Base-by-base conservation (phyloP, 2,797 vertebrate species). In the Sebastes vulpes region DNA sequence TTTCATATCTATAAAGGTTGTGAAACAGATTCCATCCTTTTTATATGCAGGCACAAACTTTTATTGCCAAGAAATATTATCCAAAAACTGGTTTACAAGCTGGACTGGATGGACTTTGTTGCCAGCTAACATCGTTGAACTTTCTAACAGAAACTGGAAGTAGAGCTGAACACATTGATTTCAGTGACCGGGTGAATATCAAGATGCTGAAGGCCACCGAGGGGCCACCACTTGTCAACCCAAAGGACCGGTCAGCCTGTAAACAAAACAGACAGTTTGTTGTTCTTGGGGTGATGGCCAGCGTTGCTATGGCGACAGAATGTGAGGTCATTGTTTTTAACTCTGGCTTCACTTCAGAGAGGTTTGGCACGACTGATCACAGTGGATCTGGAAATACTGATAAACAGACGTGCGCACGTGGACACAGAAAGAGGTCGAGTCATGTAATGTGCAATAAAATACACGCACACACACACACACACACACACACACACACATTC, bases 191-290 rank as follows among this genome's bases (percentile, higher is more conserved):
- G 71, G 71, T 20, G 72, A 82, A 87, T 77, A n/a, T 79, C 58
- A 77, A 81, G 56, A 79, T 57, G 64, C 75, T 87, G 18, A 71
- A 68, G 80, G 70, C 12, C 38, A 3, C 75, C 4, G 5, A 75
- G 78, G 56, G 79, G 64, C 61, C 82, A 56, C 61, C 83, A 80
- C 72, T 52, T 84, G 63, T 86, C 78, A 68, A 23, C 18, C 11
- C 60, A 68, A 66, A 67, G 64, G 52, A 60, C 31, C 21, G 1
- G 48, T 77, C 68, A 70, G 50, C 53, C 78, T 63, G 85, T 82
- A 89, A 87, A 92, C 91, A 90, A 75, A 81, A 83, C 81, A 71
- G 20, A 25, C 35, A 38, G 54, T 74, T 83, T 74, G 66, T 75
- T 86, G 71, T 81, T 90, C 74, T 83, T 74, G 52, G 38, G 52